phyloP scores from a whole-genome alignment of 2,113 vertebrate genomes.

The Kryptolebias marmoratus region DNA sequence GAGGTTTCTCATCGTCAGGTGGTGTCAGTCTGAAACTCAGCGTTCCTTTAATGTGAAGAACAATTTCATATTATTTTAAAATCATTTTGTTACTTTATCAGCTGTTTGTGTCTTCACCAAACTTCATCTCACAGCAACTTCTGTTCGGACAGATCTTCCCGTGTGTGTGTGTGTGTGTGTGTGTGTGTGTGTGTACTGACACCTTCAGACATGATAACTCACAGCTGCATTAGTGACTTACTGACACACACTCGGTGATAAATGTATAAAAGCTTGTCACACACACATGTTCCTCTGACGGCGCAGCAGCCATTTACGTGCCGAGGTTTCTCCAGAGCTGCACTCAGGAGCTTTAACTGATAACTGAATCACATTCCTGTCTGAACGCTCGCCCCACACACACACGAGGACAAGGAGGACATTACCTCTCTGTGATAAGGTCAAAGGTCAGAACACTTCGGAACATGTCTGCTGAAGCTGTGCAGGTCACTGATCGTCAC shows the following conservation, averaged over 20 bases:
- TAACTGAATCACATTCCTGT: slow-evolving; percentile 58
- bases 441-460: slow-evolving; percentile 48
- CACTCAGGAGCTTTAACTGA: slow-evolving; percentile 59
- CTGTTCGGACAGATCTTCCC: background rate
- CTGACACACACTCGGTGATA: slow-evolving; percentile 50
- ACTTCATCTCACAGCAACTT: background rate
- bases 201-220: slow-evolving; percentile 50
- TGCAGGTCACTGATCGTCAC: slow-evolving; percentile 13
- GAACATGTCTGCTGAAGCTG: slow-evolving; percentile 25
- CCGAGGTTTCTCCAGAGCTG: slow-evolving; percentile 46
- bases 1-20: too few relatives aligned
- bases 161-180: background rate
- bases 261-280: slow-evolving; percentile 28
- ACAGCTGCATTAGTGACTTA: slow-evolving; percentile 49
- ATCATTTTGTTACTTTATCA: background rate
- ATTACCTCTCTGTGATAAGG: slow-evolving; percentile 45
- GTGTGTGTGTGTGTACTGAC: slow-evolving; percentile 16
- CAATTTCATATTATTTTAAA: too few relatives aligned
- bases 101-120: background rate
- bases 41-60: too few relatives aligned
- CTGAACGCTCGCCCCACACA: slow-evolving; percentile 4
- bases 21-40: too few relatives aligned
- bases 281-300: slow-evolving; percentile 39
- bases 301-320: slow-evolving; percentile 62
- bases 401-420: slow-evolving; percentile 31